Base-by-base conservation (phyloP, 2,888 invertebrate species). In the Petrolisthes cinctipes region DNA sequence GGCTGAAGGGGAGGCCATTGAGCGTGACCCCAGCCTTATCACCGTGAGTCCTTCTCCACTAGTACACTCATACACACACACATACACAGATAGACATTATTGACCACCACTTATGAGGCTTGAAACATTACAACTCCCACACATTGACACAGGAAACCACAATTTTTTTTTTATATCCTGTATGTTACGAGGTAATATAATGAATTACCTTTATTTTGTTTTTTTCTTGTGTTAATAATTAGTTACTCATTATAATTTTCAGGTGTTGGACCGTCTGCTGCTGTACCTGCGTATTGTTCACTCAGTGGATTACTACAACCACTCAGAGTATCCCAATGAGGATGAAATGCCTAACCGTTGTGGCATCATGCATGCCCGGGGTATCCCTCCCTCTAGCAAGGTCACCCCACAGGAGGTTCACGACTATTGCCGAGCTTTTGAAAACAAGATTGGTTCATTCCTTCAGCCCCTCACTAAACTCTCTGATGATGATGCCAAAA, bases 291-390 rank as follows among this genome's bases (percentile, higher is more conserved):
- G 99, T 82, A 95, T 99, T 79, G 99, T 99, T 0, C 99, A 99
- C 93, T 99, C 99, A 0, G 97, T 99, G 84, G 99, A 99, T 93
- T 99, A 98, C 93, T 99, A 99, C 94, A 99, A 99, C 93, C 98
- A 98, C 92, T 98, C 98, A 92, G 99, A 99, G 92, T 99, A 99
- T 93, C 98, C 99, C 0, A 98, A 98, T 92, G 99, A 99, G 93
- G 99, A 99, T 93, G 98, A 99, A 93, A 99, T 99, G 99, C 99
- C 99, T 0, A 99, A 99, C 93, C 82, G 91, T 68, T 98, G 99
- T 93, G 99, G 99, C 11, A 98, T 99, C 91, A 97, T 99, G 94
- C 99, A 99, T 92, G 98, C 98, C 0, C 95, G 99, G 81, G 98
- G 98, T 4, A 95, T 96, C 11, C 95, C 97, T 0, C 98, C 98